Percentiles rank a stretch among this genome's conserved stretches.
phyloP scores from a whole-genome alignment of 2,888 invertebrate species.

The Laspeyria flexula region DNA sequence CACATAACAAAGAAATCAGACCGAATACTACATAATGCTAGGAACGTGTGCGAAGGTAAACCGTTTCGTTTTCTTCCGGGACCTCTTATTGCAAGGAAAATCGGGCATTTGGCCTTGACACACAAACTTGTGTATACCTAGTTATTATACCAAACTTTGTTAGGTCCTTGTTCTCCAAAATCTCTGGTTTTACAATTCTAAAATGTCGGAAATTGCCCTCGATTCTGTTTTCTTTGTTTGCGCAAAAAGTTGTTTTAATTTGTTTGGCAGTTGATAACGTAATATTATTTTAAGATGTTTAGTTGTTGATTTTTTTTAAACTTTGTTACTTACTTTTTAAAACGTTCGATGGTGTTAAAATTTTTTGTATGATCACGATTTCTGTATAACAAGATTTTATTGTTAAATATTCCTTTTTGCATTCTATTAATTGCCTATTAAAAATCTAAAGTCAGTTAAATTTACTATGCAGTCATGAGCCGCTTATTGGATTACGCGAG shows the following conservation, averaged over 20 bases:
- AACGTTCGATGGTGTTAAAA: too few species aligned
- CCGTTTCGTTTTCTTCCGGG: conserved; percentile 10
- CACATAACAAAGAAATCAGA: conserved; percentile 26
- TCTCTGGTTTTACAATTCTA: conserved; percentile 30
- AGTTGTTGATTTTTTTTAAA: not conserved
- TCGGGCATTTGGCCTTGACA: conserved; percentile 30
- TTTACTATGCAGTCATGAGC: too few species aligned
- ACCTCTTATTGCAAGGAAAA: conserved; percentile 21
- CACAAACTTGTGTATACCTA: conserved; percentile 11
- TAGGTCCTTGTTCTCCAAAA: conserved; percentile 23
- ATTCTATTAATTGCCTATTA: too few species aligned
- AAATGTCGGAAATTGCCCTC: conserved; percentile 23
- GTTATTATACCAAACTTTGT: conserved; percentile 30
- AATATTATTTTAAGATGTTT: not conserved
- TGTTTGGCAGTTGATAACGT: conserved; percentile 10
- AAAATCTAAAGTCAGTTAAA: too few species aligned
- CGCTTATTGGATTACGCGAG: too few species aligned
- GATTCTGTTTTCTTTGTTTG: conserved; percentile 27
- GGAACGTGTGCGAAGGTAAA: conserved; percentile 28
- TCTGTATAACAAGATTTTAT: too few species aligned
- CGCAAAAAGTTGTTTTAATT: conserved; percentile 27
- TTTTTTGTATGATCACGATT: too few species aligned
- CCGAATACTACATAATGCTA: conserved; percentile 19
- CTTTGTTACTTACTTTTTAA: too few species aligned
- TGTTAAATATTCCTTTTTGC: too few species aligned